These are phyloP conservation scores for Lysandra bellargus DNA, from an alignment of 2,888 invertebrate genomes.

Conservation along the genomic window DNA sequence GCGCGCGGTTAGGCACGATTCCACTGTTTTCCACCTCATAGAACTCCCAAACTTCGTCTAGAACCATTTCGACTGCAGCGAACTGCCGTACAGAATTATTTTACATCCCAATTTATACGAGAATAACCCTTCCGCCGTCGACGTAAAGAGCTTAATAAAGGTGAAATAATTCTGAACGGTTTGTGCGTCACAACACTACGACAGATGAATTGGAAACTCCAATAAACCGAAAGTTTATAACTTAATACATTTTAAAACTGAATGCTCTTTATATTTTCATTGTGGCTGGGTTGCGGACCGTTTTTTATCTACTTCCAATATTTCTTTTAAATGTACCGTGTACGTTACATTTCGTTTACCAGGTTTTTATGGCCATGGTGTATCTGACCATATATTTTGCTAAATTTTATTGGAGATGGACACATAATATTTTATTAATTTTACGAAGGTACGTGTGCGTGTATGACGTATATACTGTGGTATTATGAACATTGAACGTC, in stretches of 20 bases:
- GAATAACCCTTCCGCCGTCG: neutral
- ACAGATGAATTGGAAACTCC: slow-evolving; percentile 22
- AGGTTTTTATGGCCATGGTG: too few species aligned
- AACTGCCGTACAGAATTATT: neutral
- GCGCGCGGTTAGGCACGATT: neutral
- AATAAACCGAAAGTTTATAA: slow-evolving; percentile 22
- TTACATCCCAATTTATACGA: neutral
- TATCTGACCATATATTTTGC: neutral
- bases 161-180: neutral
- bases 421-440: too few species aligned
- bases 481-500: too few species aligned
- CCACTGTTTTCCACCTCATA: slow-evolving; percentile 23
- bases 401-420: neutral
- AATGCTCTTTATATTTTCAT: neutral
- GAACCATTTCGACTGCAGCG: slow-evolving; percentile 26
- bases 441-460: too few species aligned
- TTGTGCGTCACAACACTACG: neutral
- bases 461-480: too few species aligned
- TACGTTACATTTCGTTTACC: neutral
- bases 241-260: slow-evolving; percentile 8
- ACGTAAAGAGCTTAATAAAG: neutral
- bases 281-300: neutral
- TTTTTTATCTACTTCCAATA: neutral
- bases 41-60: slow-evolving; percentile 23
- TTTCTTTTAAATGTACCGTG: neutral